These are phyloP conservation scores for Plodia interpunctella DNA, from an alignment of 1,140 invertebrate genomes.

Conservation along the genomic window DNA sequence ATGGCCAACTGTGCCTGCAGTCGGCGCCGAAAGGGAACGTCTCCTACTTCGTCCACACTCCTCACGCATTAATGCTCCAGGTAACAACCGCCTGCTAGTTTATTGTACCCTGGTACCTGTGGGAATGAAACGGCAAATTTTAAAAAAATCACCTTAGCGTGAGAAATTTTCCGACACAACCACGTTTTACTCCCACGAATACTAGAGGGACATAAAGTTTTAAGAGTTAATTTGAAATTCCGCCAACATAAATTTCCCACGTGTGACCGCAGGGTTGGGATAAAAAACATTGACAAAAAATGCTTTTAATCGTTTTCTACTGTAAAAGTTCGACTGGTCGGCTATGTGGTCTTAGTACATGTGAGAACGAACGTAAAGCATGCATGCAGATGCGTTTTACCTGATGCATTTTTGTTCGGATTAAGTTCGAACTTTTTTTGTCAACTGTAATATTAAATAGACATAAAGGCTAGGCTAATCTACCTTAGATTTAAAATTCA, in stretches of 20 bases:
- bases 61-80: slow-evolving; percentile 98
- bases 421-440: no score
- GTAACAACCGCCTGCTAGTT: slow-evolving; percentile 70
- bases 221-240: not conserved
- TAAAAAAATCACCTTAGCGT: not conserved
- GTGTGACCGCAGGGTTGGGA: not conserved
- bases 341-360: not conserved
- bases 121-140: not conserved
- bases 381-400: no score
- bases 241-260: not conserved
- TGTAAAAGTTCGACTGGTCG: not conserved
- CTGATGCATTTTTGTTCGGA: no score
- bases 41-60: slow-evolving; percentile 98
- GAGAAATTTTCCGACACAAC: slow-evolving; percentile 1
- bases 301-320: not conserved
- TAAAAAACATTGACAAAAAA: not conserved
- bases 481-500: no score
- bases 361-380: not conserved
- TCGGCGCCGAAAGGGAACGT: slow-evolving; percentile 97
- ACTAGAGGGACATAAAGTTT: not conserved
- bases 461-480: no score
- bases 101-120: slow-evolving; percentile 29
- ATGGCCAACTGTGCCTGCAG: slow-evolving; percentile 98
- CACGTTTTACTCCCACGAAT: slow-evolving; percentile 1
- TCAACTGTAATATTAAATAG: no score